Base-by-base conservation (phyloP, 2,113 vertebrate genomes). In the Paraplagusia blochii region DNA sequence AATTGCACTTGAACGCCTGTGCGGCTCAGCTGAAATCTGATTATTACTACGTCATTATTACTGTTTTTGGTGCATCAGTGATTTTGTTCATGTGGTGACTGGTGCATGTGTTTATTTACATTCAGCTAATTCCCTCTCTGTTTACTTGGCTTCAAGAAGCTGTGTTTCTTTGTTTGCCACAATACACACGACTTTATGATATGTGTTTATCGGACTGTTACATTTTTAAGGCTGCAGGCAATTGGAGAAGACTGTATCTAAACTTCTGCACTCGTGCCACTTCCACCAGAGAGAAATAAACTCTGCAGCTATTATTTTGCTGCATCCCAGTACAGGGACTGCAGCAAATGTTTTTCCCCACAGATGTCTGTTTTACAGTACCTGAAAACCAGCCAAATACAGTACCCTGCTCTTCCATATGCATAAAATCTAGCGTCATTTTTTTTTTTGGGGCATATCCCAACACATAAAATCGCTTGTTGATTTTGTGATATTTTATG, bases 311-410 rank as follows among this genome's bases (percentile, higher is more conserved):
- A 17, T 40, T 49, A 14, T 49, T 11, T 19, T 43, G 1, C 46
- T n/a, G n/a, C 19, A 12, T 44, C 58, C 15, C 8, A 29, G 14
- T 40, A 49, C 57, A 42, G 19, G 14, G 38, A 54, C 48, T 52
- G 49, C 49, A 13, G 49, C 34, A 50, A n/a, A 50, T 7, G 19
- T 34, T 16, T 22, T 34, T 8, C 5, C 34, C 11, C 34, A 52
- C 16, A 52, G 33, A 15, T 19, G 11, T 46, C 44, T 19, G 10
- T 17, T 11, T 52, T 13, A 15, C 33, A 35, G 4, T 1, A 50
- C 51, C 51, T 39, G 35, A 14, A 11, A 38, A 13, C 35, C 18
- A 22, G 8, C 12, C 11, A 34, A 46, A 29, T 17, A 40, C 38
- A 40, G 22, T 29, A 11, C 5, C 8, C 13, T 39, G 7, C 11